Conservation (phyloP, 2,797 vertebrate species). For the Gambelia wislizenii region DNA sequence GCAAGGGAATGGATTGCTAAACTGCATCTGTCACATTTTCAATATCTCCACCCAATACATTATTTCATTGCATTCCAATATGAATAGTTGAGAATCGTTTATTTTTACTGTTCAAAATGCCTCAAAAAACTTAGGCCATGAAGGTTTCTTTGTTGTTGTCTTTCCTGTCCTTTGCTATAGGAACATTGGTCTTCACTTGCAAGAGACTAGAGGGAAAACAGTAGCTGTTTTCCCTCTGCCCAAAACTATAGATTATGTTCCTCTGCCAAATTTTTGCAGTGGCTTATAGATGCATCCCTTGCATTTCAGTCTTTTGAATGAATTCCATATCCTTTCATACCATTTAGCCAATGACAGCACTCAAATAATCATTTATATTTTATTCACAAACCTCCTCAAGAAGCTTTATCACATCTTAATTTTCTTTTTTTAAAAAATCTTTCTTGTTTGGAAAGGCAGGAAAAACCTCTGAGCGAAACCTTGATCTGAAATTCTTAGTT, state of each 20-base stretch:
- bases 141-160: neutral
- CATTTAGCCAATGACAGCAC: constrained; percentile 19
- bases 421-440: neutral
- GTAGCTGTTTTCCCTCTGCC: neutral
- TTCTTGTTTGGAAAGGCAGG: constrained; percentile 18
- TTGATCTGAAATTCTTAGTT: constrained; percentile 30
- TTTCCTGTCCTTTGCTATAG: neutral
- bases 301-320: constrained; percentile 20
- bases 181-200: constrained; percentile 6
- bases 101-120: neutral
- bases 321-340: constrained; percentile 13
- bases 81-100: neutral
- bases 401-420: constrained; percentile 18
- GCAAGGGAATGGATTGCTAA: constrained; percentile 8
- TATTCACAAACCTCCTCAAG: neutral
- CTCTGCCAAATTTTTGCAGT: constrained; percentile 28
- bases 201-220: neutral
- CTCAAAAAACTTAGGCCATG: neutral
- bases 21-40: neutral
- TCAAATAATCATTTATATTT: constrained; percentile 18
- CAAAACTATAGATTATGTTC: constrained; percentile 23
- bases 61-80: neutral
- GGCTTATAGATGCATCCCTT: constrained; percentile 37
- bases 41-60: neutral
- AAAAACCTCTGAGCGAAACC: constrained; percentile 10